Percentiles rank a stretch among this genome's conserved stretches.
Evolutionary conservation across 2,888 invertebrate species (phyloP).

Genomic region (Volucella zonaria): DNA sequence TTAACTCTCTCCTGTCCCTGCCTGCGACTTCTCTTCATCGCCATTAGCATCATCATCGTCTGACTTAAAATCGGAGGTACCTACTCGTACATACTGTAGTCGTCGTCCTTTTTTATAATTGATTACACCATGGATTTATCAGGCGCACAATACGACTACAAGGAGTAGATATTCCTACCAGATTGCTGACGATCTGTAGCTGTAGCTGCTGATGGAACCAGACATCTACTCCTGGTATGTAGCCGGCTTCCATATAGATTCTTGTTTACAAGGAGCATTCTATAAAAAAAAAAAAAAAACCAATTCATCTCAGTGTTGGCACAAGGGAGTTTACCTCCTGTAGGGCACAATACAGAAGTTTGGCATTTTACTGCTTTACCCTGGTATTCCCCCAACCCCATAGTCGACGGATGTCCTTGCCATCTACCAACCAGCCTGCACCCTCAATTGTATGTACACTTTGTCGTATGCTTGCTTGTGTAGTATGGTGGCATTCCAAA

Average conservation of each 20-base stretch:
- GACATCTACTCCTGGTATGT: background rate
- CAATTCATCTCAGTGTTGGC: constrained; percentile 45
- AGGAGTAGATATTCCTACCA: too few species aligned
- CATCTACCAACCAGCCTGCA: background rate
- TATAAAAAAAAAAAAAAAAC: constrained; percentile 49
- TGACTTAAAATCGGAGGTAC: too few species aligned
- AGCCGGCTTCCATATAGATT: constrained; percentile 21
- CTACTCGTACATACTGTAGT: too few species aligned
- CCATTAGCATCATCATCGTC: constrained; percentile 9
- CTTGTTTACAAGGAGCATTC: constrained; percentile 52
- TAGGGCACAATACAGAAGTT: constrained; percentile 30
- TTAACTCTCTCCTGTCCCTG: too few species aligned
- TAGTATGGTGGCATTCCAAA: constrained; percentile 20
- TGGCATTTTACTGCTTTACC: constrained; percentile 27
- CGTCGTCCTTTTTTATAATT: constrained; percentile 38
- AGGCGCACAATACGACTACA: constrained; percentile 9
- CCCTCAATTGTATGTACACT: background rate
- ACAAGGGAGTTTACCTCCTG: constrained; percentile 34
- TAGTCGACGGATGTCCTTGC: constrained; percentile 3
- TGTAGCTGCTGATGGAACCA: too few species aligned
- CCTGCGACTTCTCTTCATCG: constrained; percentile 7
- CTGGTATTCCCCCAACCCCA: background rate
- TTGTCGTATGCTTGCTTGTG: background rate
- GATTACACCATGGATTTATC: constrained; percentile 55
- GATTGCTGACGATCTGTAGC: too few species aligned